Evolutionary conservation across 2,113 vertebrate species (phyloP).

Genomic region (Megaleporinus macrocephalus): DNA sequence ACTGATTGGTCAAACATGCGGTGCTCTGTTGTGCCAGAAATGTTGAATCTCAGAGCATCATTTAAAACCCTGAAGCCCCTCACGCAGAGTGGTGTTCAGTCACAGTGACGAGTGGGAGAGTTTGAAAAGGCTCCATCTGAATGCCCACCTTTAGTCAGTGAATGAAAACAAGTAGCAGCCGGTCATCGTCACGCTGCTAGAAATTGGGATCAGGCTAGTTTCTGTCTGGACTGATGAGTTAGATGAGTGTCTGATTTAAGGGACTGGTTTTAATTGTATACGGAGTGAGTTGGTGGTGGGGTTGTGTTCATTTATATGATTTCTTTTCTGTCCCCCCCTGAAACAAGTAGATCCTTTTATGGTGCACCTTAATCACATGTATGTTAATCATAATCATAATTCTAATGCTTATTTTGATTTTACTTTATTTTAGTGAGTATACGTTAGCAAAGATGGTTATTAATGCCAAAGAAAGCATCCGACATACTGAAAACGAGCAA

Average conservation of each 20-base stretch:
- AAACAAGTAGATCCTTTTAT: background rate
- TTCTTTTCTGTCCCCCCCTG: background rate
- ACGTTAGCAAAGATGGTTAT: constrained; percentile 52
- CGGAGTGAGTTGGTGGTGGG: background rate
- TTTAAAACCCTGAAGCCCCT: too few relatives aligned
- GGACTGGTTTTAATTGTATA: background rate
- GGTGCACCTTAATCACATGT: constrained; percentile 19
- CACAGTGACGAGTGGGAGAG: too few relatives aligned
- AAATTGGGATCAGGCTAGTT: background rate
- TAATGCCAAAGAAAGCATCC: constrained; percentile 77
- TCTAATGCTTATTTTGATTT: constrained; percentile 31
- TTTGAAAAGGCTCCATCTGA: too few relatives aligned
- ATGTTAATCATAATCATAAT: constrained; percentile 1
- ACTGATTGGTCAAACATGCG: too few relatives aligned
- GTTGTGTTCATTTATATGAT: background rate
- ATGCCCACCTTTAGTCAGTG: too few relatives aligned
- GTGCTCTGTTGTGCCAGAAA: too few relatives aligned
- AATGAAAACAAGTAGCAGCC: too few relatives aligned
- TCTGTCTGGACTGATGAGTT: background rate
- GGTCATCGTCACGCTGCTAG: too few relatives aligned
- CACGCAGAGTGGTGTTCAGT: too few relatives aligned
- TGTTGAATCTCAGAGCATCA: too few relatives aligned
- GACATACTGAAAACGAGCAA: background rate
- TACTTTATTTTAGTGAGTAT: constrained; percentile 43
- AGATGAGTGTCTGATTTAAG: background rate